Evolutionary conservation across 2,113 vertebrate species (phyloP), one percentile per base, ranked within the genome.

Genomic region (Corynorhinus townsendii): DNA sequence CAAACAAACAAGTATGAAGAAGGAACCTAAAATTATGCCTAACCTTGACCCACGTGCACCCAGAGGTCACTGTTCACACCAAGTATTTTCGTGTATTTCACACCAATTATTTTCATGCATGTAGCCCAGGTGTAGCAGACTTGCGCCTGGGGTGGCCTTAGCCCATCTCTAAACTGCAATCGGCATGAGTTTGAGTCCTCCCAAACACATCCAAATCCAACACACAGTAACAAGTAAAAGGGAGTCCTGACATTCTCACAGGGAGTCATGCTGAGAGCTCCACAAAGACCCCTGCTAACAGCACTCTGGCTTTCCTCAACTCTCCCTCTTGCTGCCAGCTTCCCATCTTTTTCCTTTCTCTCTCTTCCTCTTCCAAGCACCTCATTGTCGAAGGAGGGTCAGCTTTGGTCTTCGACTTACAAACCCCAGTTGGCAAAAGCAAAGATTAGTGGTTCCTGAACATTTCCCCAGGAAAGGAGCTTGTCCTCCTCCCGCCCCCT

Each of bases 161-260:
- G 9, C 4, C 56, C 28, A 17, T 52, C 59, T 88, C 2, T 0
- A 47, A 71, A n/a, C 71, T 19, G 3, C 33, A 24, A 43, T 85
- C 56, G 16, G 64, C n/a, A 6, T 16, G 54, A 56, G 19, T 82
- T 1, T 45, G 40, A 85, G n/a, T 59, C 69, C 16, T 45, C 56
- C 68, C 35, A n/a, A 76, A 43, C 17, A 47, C 24, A 28, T 24
- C 49, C 56, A 26, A 69, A 73, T 11, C 73, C n/a, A 52, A 12
- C 10, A 38, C 30, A 33, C 5, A 16, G 38, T 43, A 24, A 69
- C 14, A 62, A 20, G 49, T 3, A 20, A 17, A 73, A 26, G 45
- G 43, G 64, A 43, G 11, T n/a, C n/a, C 16, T 2, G 56, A 45
- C 0, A 3, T 1, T 52, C 56, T 28, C 68, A 33, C 0, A 1